Conservation (phyloP, 2,113 vertebrate species). For the Callipepla californica region DNA sequence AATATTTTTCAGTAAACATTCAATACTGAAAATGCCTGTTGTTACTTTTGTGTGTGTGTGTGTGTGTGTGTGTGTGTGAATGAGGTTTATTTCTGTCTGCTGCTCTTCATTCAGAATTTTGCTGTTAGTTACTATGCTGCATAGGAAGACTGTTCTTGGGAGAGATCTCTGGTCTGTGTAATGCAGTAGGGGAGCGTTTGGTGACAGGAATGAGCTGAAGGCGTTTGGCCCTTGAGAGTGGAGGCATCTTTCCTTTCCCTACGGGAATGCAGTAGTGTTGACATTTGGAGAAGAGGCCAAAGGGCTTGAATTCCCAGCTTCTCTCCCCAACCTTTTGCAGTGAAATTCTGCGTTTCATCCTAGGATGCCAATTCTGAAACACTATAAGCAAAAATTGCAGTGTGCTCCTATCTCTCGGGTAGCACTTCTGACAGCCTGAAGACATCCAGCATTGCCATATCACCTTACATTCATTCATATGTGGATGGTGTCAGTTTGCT, state of each 20-base stretch:
- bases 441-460: background rate
- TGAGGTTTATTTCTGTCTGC: background rate
- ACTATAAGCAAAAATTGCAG: background rate
- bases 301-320: constrained; percentile 10
- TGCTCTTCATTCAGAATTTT: background rate
- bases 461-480: background rate
- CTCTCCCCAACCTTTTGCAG: background rate
- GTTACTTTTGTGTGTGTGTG: background rate
- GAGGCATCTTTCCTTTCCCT: constrained; percentile 44
- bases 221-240: constrained; percentile 23
- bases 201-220: constrained; percentile 50
- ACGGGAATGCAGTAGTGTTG: background rate
- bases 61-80: background rate
- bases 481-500: constrained; percentile 44
- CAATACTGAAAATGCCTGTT: background rate
- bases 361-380: background rate
- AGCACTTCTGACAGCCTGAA: background rate
- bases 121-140: background rate
- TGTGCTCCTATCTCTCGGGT: background rate
- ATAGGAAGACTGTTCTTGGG: background rate
- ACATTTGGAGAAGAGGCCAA: constrained; percentile 28
- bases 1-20: background rate
- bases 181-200: constrained; percentile 5
- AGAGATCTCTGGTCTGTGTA: background rate
- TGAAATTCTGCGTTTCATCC: constrained; percentile 12